Evolutionary conservation across 1,140 invertebrate species (phyloP).

Genomic region (Bradysia coprophila): DNA sequence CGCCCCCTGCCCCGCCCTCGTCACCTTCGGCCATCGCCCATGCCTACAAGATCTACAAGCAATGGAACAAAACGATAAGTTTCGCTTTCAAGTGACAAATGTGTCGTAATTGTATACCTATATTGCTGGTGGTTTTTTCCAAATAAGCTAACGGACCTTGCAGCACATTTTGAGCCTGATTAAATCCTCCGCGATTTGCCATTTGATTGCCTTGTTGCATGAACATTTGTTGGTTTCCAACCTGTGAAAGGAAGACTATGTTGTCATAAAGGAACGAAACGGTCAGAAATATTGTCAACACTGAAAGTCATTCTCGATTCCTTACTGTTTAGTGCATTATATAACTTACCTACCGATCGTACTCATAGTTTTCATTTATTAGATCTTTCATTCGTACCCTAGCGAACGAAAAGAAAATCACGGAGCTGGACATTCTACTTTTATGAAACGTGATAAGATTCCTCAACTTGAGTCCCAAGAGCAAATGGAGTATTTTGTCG

Average conservation of each 20-base stretch:
- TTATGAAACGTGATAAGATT: no score
- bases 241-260: background rate
- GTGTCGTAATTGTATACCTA: constrained; percentile 29
- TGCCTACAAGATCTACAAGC: constrained; percentile 28
- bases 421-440: no score
- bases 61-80: constrained; percentile 1
- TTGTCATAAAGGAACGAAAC: no score
- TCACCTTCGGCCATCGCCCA: constrained; percentile 51
- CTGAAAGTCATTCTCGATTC: no score
- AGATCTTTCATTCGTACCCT: no score
- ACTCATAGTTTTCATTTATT: no score
- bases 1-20: constrained; percentile 49
- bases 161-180: constrained; percentile 28
- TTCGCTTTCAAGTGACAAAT: background rate
- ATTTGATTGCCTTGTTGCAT: constrained; percentile 27
- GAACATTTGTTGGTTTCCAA: constrained; percentile 30
- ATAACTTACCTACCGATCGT: no score
- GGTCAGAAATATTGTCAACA: no score
- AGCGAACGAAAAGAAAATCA: no score
- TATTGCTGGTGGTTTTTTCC: constrained; percentile 66
- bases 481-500: no score
- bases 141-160: constrained; percentile 57
- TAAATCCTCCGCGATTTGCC: constrained; percentile 21
- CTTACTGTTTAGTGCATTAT: no score
- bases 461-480: no score